Evolutionary conservation across 2,113 vertebrate species (phyloP), one percentile per base, ranked within the genome.

Genomic region (Oncorhynchus clarkii): DNA sequence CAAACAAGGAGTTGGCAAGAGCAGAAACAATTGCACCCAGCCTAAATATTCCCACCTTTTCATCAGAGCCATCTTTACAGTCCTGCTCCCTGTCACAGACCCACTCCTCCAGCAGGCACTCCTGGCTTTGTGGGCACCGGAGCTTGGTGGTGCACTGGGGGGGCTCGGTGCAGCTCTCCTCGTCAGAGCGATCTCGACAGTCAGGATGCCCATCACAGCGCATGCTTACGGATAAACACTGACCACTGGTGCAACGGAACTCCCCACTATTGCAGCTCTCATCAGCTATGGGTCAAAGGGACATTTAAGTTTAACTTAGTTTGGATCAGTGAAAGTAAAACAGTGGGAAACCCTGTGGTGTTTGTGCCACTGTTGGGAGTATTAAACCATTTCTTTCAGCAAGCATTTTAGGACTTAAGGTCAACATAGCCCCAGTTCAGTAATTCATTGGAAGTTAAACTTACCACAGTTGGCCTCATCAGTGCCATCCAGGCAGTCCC

Each of bases 121-220:
- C 92, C 11, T 93, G 83, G 1, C 94, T 95, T 48, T 27, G 78
- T 0, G 73, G 85, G 79, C 97, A 99, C 0, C 8, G 88, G 49
- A 84, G 82, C 77, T 96, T 93, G 0, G 92, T 94, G 0, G 34
- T 3, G 80, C 97, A 99, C 4, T 34, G 49, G 0, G 85, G 81
- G 0, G 81, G 75, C 49, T 72, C 83, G 13, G 89, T 65, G 0
- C 96, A 98, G 80, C 81, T 74, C 3, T 93, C 89, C 82, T 99
- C 97, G 60, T 98, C 96, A 0, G 96, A 97, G 49, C 77, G 90
- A 0, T 98, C 97, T 79, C 3, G 65, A 85, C 97, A 98, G 90
- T 98, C 96, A 0, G 68, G 81, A 67, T 95, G 92, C 3, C 95
- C 95, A 0, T 99, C 95, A 0, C 96, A 99, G 18, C 0, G 94